Evolutionary conservation across 1,140 invertebrate species (phyloP), one percentile per base, ranked within the genome.

Genomic region (Maconellicoccus hirsutus): DNA sequence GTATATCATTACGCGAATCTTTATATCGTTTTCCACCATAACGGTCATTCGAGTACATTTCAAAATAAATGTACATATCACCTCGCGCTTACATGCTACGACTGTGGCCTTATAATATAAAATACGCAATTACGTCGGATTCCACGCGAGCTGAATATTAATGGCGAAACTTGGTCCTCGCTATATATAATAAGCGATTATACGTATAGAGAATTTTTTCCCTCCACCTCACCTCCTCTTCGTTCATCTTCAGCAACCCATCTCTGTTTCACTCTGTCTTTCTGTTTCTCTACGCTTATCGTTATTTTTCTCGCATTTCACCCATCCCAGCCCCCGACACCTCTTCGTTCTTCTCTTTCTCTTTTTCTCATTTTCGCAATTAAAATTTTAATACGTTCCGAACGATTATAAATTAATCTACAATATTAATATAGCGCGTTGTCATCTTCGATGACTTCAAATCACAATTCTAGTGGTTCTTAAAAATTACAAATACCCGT

Each of bases 41-140:
- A 52, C 42, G 42, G 42, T 52, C 42, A 52, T 52, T 52, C 42
- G 42, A 52, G 42, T 52, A 52, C 42, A 19, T 52, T 52, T 52
- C 42, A 52, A 52, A 52, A 52, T 52, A 52, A 52, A 52, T 52
- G 42, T 52, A 52, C 42, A 52, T 52, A 52, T 52, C 42, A 52
- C 42, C 42, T 52, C 4, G n/a, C 42, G 29, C 29, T 33, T 3
- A 12, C 12, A 12, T 12, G 6, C 4, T 52, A 52, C 42, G 6
- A 52, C 42, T 52, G 42, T 52, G 42, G 42, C 42, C 42, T 52
- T 3, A 16, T 52, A 52, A 52, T 52, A 52, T 52, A 52, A 52
- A 52, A 52, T 52, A 52, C 42, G 42, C 42, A 52, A 52, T 52
- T 52, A 52, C 42, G 42, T 52, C 42, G 42, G 42, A 52, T 52